Evolutionary conservation across 2,797 vertebrate genomes (phyloP).

Genomic region (Nasua narica): DNA sequence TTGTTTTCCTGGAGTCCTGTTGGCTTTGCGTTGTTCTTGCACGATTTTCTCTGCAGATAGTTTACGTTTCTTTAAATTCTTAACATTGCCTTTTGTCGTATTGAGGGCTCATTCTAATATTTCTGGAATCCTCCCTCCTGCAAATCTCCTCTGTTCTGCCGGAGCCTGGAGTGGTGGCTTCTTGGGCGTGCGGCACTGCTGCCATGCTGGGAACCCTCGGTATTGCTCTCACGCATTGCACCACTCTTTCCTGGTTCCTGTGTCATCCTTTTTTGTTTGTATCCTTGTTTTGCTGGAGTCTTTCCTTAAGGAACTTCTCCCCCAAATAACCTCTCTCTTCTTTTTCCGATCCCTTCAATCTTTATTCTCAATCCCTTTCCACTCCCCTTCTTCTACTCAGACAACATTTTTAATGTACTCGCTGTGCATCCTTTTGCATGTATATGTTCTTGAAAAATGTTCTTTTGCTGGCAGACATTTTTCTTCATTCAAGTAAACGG

Average conservation of each 20-base stretch:
- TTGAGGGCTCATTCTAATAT: not conserved
- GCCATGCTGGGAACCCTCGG: not conserved
- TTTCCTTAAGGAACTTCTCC: not conserved
- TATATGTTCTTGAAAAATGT: not conserved
- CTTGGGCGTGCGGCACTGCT: not conserved
- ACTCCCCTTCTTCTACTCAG: not conserved
- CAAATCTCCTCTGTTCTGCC: not conserved
- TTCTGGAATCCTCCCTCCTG: not conserved
- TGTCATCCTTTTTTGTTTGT: not conserved
- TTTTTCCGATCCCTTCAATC: not conserved
- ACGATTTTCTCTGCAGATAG: not conserved
- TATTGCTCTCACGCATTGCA: not conserved
- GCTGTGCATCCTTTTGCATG: not conserved
- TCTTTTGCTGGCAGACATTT: not conserved
- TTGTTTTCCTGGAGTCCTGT: not conserved
- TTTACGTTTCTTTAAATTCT: not conserved
- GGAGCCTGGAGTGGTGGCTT: not conserved
- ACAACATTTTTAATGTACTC: not conserved
- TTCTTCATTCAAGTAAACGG: not conserved
- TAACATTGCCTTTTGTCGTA: not conserved
- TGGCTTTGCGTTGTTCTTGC: not conserved
- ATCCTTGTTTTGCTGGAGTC: not conserved
- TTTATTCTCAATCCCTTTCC: not conserved
- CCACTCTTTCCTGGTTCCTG: not conserved
- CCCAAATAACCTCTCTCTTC: not conserved